A percentile compares a stretch with the other conserved stretches of the same genome.
These are phyloP conservation scores for Onychorhynchus coronatus DNA, from an alignment of 2,113 vertebrate genomes.

Conservation along the genomic window DNA sequence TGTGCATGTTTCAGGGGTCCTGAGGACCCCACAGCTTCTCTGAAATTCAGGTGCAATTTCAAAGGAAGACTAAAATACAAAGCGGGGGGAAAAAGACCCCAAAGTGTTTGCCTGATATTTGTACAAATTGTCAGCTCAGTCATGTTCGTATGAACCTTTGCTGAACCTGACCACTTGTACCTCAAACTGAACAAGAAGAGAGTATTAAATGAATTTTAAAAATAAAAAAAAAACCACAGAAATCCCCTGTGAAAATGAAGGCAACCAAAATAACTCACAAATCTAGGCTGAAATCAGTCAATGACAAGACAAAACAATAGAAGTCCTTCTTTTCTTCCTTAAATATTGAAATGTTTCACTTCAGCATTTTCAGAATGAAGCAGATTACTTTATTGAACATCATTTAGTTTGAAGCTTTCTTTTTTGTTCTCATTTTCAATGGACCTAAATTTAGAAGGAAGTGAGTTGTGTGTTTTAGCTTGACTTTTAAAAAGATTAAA, in stretches of 20 bases:
- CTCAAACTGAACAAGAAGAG: neutral
- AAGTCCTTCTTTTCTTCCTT: neutral
- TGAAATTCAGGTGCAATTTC: neutral
- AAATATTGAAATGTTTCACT: neutral
- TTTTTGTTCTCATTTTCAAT: neutral
- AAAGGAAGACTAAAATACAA: neutral
- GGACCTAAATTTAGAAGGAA: neutral
- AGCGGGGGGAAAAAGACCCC: fast-evolving
- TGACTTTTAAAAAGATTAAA: neutral
- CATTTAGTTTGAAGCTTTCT: neutral
- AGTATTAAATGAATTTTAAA: neutral
- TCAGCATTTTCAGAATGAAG: neutral
- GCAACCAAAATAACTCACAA: constrained; percentile 14
- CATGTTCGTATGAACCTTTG: neutral
- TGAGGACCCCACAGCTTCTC: neutral
- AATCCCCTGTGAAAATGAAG: neutral
- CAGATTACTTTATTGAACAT: neutral
- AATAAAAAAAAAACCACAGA: neutral
- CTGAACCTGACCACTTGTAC: neutral
- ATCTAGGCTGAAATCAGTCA: neutral
- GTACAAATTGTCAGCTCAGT: neutral
- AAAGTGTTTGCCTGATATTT: neutral
- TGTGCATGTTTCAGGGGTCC: neutral
- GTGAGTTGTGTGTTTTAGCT: neutral
- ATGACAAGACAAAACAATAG: constrained; percentile 15